These are phyloP conservation scores for Montipora cactus DNA, from an alignment of 64 coral and sea anemone genomes.

Conservation along the genomic window DNA sequence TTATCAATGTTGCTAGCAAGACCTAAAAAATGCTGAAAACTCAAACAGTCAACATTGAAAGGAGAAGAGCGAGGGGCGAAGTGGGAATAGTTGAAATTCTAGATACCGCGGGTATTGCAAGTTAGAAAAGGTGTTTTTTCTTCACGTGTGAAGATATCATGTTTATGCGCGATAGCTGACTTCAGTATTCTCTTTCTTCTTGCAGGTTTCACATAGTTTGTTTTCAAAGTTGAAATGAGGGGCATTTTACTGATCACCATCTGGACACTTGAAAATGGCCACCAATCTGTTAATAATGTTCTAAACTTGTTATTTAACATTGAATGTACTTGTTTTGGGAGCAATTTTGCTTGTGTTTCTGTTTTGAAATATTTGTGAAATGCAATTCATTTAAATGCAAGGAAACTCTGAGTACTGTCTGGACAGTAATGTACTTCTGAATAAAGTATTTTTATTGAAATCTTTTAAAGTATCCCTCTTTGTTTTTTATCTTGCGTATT, in stretches of 20 bases:
- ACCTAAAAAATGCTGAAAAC: too few species aligned
- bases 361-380: constrained; percentile 2
- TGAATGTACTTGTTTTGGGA: not conserved
- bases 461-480: not conserved
- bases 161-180: not conserved
- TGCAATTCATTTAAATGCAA: not conserved
- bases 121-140: too few species aligned
- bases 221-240: constrained; percentile 86
- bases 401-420: not conserved
- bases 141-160: too few species aligned
- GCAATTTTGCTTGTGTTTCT: not conserved
- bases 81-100: too few species aligned
- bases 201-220: constrained; percentile 77
- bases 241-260: not conserved
- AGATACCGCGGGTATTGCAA: too few species aligned
- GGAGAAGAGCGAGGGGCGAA: too few species aligned
- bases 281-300: not conserved
- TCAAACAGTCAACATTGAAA: too few species aligned
- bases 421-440: not conserved
- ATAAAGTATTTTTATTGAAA: constrained; percentile 22
- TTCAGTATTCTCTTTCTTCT: not conserved
- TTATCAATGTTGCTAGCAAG: too few species aligned
- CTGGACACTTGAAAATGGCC: not conserved
- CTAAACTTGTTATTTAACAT: not conserved
- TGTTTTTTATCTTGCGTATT: not conserved